phyloP scores from a whole-genome alignment of 2,113 vertebrate species.

The Leptodactylus fuscus region DNA sequence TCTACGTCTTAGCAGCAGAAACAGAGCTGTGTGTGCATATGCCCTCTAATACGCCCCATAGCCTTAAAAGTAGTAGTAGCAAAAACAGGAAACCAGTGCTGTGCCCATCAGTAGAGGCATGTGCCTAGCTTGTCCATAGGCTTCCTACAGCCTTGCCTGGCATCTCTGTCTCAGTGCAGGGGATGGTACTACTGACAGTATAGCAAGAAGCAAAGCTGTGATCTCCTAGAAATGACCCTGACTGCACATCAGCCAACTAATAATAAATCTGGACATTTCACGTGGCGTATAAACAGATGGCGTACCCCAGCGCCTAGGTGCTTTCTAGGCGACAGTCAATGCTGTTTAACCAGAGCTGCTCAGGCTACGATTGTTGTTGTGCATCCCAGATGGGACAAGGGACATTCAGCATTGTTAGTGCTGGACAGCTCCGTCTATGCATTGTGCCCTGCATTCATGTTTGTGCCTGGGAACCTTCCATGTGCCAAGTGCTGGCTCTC shows the following conservation, averaged over 20 bases:
- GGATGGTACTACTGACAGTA: not conserved
- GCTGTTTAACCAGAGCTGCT: not conserved
- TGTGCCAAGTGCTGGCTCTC: not conserved
- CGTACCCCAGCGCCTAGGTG: not conserved
- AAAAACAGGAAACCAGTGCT: not conserved
- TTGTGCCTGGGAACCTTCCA: not conserved
- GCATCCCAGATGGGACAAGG: conserved; percentile 11
- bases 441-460: not conserved
- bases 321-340: not conserved
- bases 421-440: conserved; percentile 42
- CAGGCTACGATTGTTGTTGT: not conserved
- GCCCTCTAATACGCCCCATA: not conserved
- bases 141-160: not conserved
- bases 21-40: not conserved
- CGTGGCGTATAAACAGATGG: not conserved
- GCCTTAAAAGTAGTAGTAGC: not conserved
- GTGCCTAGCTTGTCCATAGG: not conserved
- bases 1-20: not conserved
- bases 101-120: not conserved
- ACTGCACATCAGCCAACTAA: not conserved
- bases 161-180: not conserved
- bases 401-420: conserved; percentile 18
- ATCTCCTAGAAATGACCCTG: conserved; percentile 39
- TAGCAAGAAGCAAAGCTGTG: not conserved
- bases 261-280: not conserved